Conservation (phyloP, 2,113 vertebrate genomes). For the Charina bottae region DNA sequence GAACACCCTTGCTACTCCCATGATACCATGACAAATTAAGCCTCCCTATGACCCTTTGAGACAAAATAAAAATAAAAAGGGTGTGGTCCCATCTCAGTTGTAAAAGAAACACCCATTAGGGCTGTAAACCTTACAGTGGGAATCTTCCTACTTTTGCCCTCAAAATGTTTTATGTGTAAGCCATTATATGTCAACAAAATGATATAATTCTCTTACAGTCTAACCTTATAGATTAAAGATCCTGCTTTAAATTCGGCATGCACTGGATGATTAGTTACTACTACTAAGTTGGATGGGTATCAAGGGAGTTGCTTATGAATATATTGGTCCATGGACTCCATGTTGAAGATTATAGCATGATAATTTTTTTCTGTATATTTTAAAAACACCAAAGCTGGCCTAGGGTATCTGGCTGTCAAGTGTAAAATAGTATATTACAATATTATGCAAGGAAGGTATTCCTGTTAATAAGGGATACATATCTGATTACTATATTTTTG, state of each 20-base stretch:
- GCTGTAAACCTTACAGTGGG: background rate
- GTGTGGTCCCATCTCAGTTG: background rate
- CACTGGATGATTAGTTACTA: background rate
- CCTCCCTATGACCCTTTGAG: background rate
- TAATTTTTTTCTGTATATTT: background rate
- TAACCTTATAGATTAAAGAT: background rate
- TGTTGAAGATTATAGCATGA: background rate
- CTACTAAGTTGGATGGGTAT: background rate
- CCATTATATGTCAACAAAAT: background rate
- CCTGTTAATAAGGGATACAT: background rate
- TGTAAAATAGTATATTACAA: background rate
- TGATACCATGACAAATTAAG: background rate
- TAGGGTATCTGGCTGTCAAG: background rate
- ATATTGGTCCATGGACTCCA: background rate
- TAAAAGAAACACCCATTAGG: background rate
- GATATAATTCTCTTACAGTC: background rate
- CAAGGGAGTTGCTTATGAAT: background rate
- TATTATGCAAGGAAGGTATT: background rate
- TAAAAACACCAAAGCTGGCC: background rate
- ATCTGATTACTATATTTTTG: background rate
- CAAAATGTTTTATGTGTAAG: background rate
- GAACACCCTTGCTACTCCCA: background rate
- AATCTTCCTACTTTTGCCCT: background rate
- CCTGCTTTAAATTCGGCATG: background rate
- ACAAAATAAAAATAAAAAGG: background rate